Evolutionary conservation across 2,113 vertebrate species (phyloP), one percentile per base, ranked within the genome.

Genomic region (Emydocephalus ijimae): DNA sequence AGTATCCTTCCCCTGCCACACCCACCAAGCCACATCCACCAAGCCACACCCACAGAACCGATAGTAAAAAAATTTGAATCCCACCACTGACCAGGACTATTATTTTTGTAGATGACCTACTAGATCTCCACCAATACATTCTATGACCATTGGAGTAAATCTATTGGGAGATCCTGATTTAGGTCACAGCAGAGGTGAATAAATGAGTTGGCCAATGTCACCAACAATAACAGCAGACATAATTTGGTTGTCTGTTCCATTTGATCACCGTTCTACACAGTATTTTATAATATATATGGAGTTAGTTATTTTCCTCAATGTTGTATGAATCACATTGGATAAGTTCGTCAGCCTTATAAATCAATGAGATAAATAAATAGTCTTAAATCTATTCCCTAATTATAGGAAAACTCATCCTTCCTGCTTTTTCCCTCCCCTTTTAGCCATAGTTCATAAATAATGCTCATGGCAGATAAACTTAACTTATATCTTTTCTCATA

Each of bases 51-150:
- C 48, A 50, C 48, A 50, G 1, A 50, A 50, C 48, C 8, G 1
- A 8, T 50, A 9, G 1, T 50, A 50, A 50, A 50, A 50, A 1
- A 1, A 10, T 50, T 50, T 50, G 48, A 50, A 50, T 50, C 48
- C 48, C 48, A 50, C 1, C 48, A 50, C 48, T 50, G 48, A 81
- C 94, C 43, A 88, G 48, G 89, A 87, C 39, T 87, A 43, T 64
- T 93, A 55, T 90, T 61, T 91, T 6, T 88, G 86, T 7, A 0
- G 92, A 87, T 94, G 96, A 96, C 95, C 89, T 94, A 95, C 94
- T 94, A 11, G 50, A 4, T 59, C 43, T 59, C 52, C 39, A 50
- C 56, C 89, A 89, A 91, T 90, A 64, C 3, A 61, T 93, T 55
- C 3, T 20, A 90, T 11, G 24, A 85, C 91, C 92, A 54, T 89